Conservation (phyloP, 2,113 vertebrate genomes). For the Lophotis ruficrista region DNA sequence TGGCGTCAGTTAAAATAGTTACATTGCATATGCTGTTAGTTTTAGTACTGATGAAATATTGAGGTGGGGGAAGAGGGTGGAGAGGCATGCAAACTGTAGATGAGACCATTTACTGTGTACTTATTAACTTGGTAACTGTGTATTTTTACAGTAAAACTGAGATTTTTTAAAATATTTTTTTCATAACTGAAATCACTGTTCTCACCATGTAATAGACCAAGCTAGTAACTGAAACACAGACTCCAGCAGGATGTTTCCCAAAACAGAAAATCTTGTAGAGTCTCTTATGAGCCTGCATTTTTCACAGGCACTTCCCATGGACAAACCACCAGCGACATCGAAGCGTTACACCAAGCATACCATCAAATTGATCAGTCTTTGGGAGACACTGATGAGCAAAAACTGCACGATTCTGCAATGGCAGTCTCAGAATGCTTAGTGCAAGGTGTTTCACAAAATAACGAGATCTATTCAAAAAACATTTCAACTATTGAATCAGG, state of each 20-base stretch:
- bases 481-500: conserved; percentile 75
- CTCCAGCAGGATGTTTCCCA: background rate
- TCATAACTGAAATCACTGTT: background rate
- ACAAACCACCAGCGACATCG: conserved; percentile 84
- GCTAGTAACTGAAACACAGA: background rate
- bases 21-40: background rate
- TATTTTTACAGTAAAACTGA: background rate
- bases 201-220: background rate
- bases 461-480: conserved; percentile 55
- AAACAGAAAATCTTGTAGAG: background rate
- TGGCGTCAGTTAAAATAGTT: background rate
- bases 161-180: background rate
- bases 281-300: background rate
- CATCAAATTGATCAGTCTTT: conserved; percentile 76
- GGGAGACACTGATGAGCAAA: conserved; percentile 71
- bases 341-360: conserved; percentile 87
- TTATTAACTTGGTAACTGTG: background rate
- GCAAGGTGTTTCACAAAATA: conserved; percentile 45
- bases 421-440: background rate
- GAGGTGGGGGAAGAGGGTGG: background rate
- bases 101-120: background rate
- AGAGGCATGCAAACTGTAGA: background rate
- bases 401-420: background rate
- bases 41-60: background rate
- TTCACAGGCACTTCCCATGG: conserved; percentile 67